A percentile compares a stretch with the other conserved stretches of the same genome.
Conservation (phyloP, 2,888 invertebrate species). For the Willowsia nigromaculata region DNA sequence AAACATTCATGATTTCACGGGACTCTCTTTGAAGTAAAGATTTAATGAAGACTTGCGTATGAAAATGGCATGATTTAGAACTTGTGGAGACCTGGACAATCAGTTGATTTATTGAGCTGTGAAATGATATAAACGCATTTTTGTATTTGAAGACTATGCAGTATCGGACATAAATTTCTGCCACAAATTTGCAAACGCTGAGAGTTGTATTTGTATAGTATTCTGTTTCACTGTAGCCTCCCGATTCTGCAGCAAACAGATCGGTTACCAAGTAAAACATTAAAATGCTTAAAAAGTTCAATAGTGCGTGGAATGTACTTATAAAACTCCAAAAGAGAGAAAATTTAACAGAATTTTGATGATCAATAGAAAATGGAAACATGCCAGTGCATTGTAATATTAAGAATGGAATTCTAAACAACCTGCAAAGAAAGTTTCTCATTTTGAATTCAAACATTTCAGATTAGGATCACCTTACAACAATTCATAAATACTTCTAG, state of each 20-base stretch:
- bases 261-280: background rate
- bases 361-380: constrained; percentile 6
- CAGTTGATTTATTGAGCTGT: background rate
- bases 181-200: background rate
- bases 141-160: background rate
- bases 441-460: background rate
- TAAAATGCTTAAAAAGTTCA: background rate
- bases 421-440: background rate
- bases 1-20: background rate
- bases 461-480: too few relatives aligned
- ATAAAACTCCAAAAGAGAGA: background rate
- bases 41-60: background rate
- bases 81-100: background rate
- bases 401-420: background rate
- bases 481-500: too few relatives aligned
- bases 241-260: background rate
- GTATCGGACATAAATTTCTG: background rate
- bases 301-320: background rate
- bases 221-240: background rate
- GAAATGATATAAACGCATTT: background rate
- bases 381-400: background rate
- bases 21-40: background rate
- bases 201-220: background rate
- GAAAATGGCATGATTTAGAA: too few relatives aligned
- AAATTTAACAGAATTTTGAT: background rate